These are phyloP conservation scores for Helostoma temminkii DNA, from an alignment of 2,797 vertebrate species.

Conservation along the genomic window DNA sequence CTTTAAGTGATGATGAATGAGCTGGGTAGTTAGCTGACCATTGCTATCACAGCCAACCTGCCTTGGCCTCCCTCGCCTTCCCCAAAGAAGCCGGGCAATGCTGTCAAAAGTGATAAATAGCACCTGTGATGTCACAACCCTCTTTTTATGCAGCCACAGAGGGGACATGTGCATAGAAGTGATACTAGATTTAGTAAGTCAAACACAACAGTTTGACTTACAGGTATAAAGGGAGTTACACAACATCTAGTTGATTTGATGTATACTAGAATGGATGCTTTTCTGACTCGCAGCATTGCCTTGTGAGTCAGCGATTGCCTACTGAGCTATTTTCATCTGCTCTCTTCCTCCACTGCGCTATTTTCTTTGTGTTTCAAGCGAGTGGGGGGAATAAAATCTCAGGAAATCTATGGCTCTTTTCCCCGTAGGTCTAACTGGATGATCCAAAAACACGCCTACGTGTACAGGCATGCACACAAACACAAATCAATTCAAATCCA, in stretches of 20 bases:
- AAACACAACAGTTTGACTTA: constrained; percentile 46
- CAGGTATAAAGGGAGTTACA: constrained; percentile 63
- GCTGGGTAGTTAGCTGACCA: constrained; percentile 43
- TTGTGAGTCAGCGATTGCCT: constrained; percentile 83
- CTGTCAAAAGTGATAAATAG: constrained; percentile 72
- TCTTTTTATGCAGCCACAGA: constrained; percentile 40
- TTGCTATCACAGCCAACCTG: constrained; percentile 13
- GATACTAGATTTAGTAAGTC: constrained; percentile 9
- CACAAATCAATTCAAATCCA: constrained; percentile 39
- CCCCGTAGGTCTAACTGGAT: constrained; percentile 69
- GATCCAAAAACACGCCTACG: constrained; percentile 79
- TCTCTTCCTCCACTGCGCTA: constrained; percentile 76
- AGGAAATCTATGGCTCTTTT: constrained; percentile 69
- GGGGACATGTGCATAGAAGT: constrained; percentile 37
- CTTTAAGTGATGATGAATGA: constrained; percentile 59
- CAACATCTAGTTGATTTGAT: constrained; percentile 69
- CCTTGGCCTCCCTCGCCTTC: constrained; percentile 10
- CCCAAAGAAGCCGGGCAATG: constrained; percentile 15
- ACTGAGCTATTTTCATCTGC: constrained; percentile 83
- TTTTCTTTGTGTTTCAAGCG: constrained; percentile 75
- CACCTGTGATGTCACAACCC: constrained; percentile 58
- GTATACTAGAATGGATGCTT: constrained; percentile 66
- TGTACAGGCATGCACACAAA: constrained; percentile 33
- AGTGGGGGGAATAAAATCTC: constrained; percentile 61
- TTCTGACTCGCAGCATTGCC: constrained; percentile 71